phyloP scores from a whole-genome alignment of 2,888 invertebrate genomes.

The Leptinotarsa juncta region DNA sequence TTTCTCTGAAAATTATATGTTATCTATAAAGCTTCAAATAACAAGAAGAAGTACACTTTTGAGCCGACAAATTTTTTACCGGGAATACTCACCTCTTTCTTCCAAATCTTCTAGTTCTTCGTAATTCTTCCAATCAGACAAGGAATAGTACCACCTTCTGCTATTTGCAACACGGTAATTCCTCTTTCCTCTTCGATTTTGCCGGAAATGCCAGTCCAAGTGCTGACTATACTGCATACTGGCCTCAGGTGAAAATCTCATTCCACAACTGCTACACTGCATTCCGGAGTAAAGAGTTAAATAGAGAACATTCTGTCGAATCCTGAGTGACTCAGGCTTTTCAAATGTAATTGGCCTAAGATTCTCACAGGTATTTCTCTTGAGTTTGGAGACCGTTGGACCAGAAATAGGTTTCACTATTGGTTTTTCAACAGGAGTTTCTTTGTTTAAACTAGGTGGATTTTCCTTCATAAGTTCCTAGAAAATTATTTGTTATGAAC shows the following conservation, averaged over 20 bases:
- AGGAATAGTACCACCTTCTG: constrained; percentile 90
- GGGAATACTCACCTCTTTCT: constrained; percentile 75
- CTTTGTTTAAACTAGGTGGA: neutral
- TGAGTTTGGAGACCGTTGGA: constrained; percentile 30
- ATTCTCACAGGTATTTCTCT: constrained; percentile 54
- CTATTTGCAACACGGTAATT: constrained; percentile 85
- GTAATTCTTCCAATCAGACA: constrained; percentile 93
- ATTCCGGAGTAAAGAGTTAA: constrained; percentile 84
- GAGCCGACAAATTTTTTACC: neutral
- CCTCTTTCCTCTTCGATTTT: constrained; percentile 90
- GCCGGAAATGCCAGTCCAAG: constrained; percentile 98
- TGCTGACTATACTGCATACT: constrained; percentile 93
- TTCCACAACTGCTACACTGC: constrained; percentile 97
- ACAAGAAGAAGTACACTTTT: no score
- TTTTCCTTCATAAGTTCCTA: constrained; percentile 6
- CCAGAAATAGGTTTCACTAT: constrained; percentile 10
- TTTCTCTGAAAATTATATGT: constrained; percentile 72
- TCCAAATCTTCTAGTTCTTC: constrained; percentile 94
- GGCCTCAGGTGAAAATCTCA: constrained; percentile 90
- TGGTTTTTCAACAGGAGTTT: neutral
- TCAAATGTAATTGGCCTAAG: constrained; percentile 76
- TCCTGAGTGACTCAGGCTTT: constrained; percentile 79
- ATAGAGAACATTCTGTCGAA: constrained; percentile 78
- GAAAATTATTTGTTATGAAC: neutral
- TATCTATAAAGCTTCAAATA: neutral